Evolutionary conservation across 2,888 invertebrate genomes (phyloP).

Genomic region (Xylota segnis): DNA sequence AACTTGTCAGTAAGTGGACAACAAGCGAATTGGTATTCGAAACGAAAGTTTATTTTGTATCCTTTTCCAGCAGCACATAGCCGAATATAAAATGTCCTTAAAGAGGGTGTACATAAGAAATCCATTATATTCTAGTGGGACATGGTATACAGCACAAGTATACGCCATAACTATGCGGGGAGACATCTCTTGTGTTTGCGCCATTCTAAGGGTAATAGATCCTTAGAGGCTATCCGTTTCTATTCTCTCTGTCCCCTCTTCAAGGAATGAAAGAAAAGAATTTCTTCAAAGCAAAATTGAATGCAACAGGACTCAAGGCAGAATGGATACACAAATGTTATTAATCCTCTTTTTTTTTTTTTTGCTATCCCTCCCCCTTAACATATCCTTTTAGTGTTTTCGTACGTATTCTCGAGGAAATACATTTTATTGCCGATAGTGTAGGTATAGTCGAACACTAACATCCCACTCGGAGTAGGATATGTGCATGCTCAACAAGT

Average conservation of each 20-base stretch:
- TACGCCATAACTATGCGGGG: slow-evolving; percentile 19
- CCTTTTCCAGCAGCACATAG: background rate
- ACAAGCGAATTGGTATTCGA: slow-evolving; percentile 3
- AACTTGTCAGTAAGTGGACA: slow-evolving; percentile 25
- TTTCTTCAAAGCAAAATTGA: background rate
- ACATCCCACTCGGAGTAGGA: background rate
- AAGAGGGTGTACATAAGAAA: slow-evolving; percentile 20
- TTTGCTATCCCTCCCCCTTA: too few species aligned
- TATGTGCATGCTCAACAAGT: slow-evolving; percentile 61
- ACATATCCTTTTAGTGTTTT: slow-evolving; percentile 8
- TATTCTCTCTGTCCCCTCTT: background rate
- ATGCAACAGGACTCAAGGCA: slow-evolving; percentile 42
- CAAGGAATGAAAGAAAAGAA: slow-evolving; percentile 18
- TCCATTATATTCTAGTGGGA: slow-evolving; percentile 39
- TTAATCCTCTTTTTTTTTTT: slow-evolving; percentile 49
- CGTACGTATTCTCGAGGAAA: background rate
- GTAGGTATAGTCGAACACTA: background rate
- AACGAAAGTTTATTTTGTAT: slow-evolving; percentile 23
- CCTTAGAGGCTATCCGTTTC: slow-evolving; percentile 28
- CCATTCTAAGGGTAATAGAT: slow-evolving; percentile 46
- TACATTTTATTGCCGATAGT: slow-evolving; percentile 10
- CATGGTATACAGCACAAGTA: background rate
- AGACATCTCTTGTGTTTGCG: slow-evolving; percentile 17
- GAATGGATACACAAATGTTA: slow-evolving; percentile 30
- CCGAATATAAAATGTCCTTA: background rate